These are phyloP conservation scores for Dryomyza anilis DNA, from an alignment of 2,888 invertebrate species.

Conservation along the genomic window DNA sequence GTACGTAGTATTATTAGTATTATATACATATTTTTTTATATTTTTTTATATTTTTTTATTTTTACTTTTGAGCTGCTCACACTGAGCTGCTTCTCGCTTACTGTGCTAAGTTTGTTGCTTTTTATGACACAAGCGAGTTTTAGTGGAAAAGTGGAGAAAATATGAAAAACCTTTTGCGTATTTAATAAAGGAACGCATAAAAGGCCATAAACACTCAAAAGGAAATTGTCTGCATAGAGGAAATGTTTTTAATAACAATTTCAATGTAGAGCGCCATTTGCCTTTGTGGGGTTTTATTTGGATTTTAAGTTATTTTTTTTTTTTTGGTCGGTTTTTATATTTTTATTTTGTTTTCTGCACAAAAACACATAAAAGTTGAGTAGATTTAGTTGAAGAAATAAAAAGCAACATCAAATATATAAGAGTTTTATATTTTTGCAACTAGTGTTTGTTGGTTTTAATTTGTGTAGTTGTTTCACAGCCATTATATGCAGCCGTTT, in stretches of 20 bases:
- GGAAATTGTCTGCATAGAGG: conserved; percentile 23
- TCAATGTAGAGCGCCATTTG: background rate
- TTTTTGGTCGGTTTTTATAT: too few species aligned
- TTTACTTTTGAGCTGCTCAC: background rate
- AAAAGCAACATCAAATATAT: too few species aligned
- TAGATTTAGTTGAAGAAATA: too few species aligned
- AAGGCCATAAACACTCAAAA: conserved; percentile 17
- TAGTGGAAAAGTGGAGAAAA: background rate
- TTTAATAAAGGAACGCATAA: conserved; percentile 3
- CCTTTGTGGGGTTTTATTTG: too few species aligned
- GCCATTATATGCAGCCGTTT: too few species aligned
- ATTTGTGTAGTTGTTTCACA: too few species aligned
- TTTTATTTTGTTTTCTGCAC: too few species aligned
- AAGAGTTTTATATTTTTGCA: too few species aligned
- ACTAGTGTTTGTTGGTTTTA: too few species aligned
- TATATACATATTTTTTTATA: background rate
- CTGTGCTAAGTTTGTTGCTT: background rate
- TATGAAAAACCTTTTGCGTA: conserved; percentile 17
- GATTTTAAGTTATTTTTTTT: too few species aligned
- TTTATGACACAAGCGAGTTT: conserved; percentile 7
- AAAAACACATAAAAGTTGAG: too few species aligned
- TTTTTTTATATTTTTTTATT: background rate
- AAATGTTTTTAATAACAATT: conserved; percentile 28
- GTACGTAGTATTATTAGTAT: too few species aligned
- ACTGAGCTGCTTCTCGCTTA: background rate